phyloP scores from a whole-genome alignment of 2,888 invertebrate species.

The Aradus depressus region DNA sequence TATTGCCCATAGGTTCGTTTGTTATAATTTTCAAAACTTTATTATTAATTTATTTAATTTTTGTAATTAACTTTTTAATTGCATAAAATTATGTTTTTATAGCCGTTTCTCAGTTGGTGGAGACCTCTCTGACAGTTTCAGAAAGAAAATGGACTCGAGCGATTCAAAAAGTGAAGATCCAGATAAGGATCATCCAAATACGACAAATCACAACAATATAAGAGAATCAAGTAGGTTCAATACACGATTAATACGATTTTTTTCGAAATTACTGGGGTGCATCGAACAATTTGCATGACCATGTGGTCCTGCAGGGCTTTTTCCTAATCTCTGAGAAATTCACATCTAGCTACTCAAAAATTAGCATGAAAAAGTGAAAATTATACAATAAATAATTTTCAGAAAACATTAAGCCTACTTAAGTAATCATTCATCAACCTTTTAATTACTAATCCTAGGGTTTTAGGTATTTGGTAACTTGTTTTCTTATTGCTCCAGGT shows the following conservation, averaged over 20 bases:
- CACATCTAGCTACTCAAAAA: too few relatives aligned
- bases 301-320: not conserved
- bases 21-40: not conserved
- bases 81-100: slow-evolving; percentile 6
- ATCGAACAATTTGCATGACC: not conserved
- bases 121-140: slow-evolving; percentile 58
- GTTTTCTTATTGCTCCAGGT: too few relatives aligned
- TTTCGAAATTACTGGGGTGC: not conserved
- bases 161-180: slow-evolving; percentile 23
- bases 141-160: slow-evolving; percentile 40
- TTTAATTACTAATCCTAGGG: too few relatives aligned
- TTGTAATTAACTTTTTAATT: not conserved
- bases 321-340: too few relatives aligned
- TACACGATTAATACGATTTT: not conserved
- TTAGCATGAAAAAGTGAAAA: too few relatives aligned
- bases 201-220: too few relatives aligned
- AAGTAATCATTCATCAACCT: too few relatives aligned
- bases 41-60: not conserved
- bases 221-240: slow-evolving; percentile 9
- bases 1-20: slow-evolving; percentile 59
- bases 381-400: too few relatives aligned
- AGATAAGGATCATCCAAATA: slow-evolving; percentile 20
- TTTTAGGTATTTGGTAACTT: too few relatives aligned
- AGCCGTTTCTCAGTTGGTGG: slow-evolving; percentile 55
- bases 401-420: too few relatives aligned